Evolutionary conservation across 2,797 vertebrate species (phyloP), one percentile per base, ranked within the genome.

Genomic region (Meda fulgida): DNA sequence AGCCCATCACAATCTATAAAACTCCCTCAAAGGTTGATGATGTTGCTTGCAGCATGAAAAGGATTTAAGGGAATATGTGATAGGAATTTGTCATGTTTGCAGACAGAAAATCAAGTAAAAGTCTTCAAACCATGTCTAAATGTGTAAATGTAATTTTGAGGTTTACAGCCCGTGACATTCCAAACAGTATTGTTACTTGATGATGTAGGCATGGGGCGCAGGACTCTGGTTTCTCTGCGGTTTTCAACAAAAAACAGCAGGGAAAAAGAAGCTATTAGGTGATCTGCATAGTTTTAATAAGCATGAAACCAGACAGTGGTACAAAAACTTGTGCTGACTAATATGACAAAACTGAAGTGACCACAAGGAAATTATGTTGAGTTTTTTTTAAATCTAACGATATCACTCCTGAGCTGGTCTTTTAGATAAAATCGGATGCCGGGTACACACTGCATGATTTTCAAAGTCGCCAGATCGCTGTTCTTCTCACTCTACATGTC

Each of bases 131-230:
- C 13, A 26, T 87, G 31, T 31, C 38, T 72, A 84, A 84, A n/a
- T 31, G 55, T 31, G 38, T 36, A 34, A 79, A 79, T 60, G 26
- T 80, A 48, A 80, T 86, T 70, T 83, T 46, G 16, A 43, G 9
- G n/a, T 84, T 65, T 75, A 70, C 11, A 82, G 78, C 58, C 78
- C 4, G 40, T 76, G 69, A 72, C 69, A 86, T 85, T 86, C 72
- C 58, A 79, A 75, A 72, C 70, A 80, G 29, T 82, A 78, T 85
- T 75, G 72, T 75, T 81, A 81, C 66, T 65, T 48, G 75, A 38
- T 87, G 83, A 55, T 87, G 78, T 82, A 77, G 70, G 36, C 55
- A 66, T 86, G 78, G 72, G n/a, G 23, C 14, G 31, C 34, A 53
- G 58, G 67, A 34, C 38, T 60, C 29, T 84, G 18, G 34, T 70